Conservation (phyloP, 1,140 invertebrate genomes). For the Phymorhynchus buccinoides region DNA sequence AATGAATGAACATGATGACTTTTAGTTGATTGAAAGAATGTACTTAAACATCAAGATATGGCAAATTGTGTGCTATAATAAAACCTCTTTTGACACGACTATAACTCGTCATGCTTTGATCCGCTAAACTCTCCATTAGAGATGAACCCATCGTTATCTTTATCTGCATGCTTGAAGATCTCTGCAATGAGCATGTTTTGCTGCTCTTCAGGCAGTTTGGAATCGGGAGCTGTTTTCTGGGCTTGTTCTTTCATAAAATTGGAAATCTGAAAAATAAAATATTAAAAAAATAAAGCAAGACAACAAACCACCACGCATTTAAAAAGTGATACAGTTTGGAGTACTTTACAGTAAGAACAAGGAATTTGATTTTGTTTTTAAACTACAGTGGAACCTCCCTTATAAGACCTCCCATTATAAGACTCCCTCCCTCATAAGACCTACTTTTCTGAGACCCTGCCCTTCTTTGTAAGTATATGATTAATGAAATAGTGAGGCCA, state of each 20-base stretch:
- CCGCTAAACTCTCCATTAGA: constrained; percentile 96
- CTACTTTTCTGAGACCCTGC: too few relatives aligned
- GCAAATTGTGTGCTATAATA: too few relatives aligned
- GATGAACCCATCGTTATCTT: constrained; percentile 82
- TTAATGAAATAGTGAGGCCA: too few relatives aligned
- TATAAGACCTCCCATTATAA: too few relatives aligned
- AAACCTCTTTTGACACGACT: constrained; percentile 64
- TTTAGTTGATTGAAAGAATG: too few relatives aligned
- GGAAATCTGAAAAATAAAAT: constrained; percentile 39
- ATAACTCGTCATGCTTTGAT: constrained; percentile 96
- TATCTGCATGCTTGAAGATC: constrained; percentile 92
- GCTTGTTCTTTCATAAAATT: constrained; percentile 48
- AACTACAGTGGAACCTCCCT: too few relatives aligned
- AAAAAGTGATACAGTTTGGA: background rate
- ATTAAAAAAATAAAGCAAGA: background rate
- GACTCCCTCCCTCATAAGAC: too few relatives aligned
- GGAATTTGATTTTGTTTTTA: too few relatives aligned
- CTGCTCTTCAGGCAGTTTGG: constrained; percentile 72
- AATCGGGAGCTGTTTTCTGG: constrained; percentile 20
- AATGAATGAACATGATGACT: too few relatives aligned
- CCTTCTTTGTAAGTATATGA: too few relatives aligned
- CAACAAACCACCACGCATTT: background rate
- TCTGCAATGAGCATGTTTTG: constrained; percentile 95
- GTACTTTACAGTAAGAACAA: too few relatives aligned
- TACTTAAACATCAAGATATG: too few relatives aligned